These are phyloP conservation scores for human (Homo sapiens) DNA, from an alignment of 2,113 vertebrate genomes.

Conservation along the genomic window GRCh38 chr12:64757001-64757500, in stretches of 20 bases:
- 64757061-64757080: too few species aligned
- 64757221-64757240: background rate
- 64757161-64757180: too few species aligned
- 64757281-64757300: background rate
- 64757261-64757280: background rate
- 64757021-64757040: too few species aligned
- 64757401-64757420: background rate
- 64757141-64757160: too few species aligned
- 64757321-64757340: background rate
- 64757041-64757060: too few species aligned
- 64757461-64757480: background rate
- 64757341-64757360: background rate
- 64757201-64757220: background rate
- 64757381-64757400: conserved; percentile 2
- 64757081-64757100: too few species aligned
- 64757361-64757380: background rate
- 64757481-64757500: background rate
- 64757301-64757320: background rate
- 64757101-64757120: too few species aligned
- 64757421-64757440: background rate
- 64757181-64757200: background rate
- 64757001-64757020: too few species aligned
- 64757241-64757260: background rate
- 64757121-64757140: too few species aligned
- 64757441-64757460: background rate